A percentile compares a stretch with the other conserved stretches of the same genome.
These are phyloP conservation scores for Unio delphinus DNA, from an alignment of 2,888 invertebrate species.

Conservation along the genomic window DNA sequence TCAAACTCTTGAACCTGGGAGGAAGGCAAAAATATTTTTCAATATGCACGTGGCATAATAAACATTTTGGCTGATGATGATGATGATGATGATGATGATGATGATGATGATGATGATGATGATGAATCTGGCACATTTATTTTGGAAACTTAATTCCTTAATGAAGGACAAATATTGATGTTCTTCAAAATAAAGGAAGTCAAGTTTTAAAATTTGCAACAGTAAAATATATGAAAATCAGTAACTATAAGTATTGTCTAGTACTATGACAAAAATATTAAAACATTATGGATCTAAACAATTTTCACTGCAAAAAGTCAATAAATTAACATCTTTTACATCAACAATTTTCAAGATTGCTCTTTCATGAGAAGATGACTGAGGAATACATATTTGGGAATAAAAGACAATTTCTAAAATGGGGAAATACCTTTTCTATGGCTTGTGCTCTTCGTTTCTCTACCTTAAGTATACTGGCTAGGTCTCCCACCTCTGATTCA, in stretches of 20 bases:
- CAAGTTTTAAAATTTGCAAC: background rate
- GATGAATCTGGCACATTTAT: too few relatives aligned
- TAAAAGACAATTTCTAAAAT: background rate
- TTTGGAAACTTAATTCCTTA: background rate
- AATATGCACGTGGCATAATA: background rate
- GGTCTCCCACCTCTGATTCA: conserved; percentile 97
- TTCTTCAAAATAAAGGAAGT: background rate
- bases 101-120: background rate
- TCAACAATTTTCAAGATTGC: too few relatives aligned
- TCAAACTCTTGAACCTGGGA: conserved; percentile 92
- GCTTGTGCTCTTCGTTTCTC: conserved; percentile 93
- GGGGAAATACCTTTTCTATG: conserved; percentile 82
- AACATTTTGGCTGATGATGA: background rate
- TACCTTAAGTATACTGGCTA: conserved; percentile 97
- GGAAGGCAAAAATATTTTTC: conserved; percentile 2
- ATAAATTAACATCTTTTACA: too few relatives aligned
- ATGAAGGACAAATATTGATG: background rate
- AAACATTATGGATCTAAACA: too few relatives aligned
- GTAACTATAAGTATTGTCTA: too few relatives aligned
- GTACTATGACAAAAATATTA: too few relatives aligned
- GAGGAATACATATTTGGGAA: background rate
- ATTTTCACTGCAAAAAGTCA: too few relatives aligned
- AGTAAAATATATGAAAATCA: too few relatives aligned
- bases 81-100: too few relatives aligned
- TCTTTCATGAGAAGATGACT: background rate